Percentiles rank a stretch among this genome's conserved stretches.
Evolutionary conservation across 1,140 invertebrate genomes (phyloP).

Genomic region (Achroia grisella): DNA sequence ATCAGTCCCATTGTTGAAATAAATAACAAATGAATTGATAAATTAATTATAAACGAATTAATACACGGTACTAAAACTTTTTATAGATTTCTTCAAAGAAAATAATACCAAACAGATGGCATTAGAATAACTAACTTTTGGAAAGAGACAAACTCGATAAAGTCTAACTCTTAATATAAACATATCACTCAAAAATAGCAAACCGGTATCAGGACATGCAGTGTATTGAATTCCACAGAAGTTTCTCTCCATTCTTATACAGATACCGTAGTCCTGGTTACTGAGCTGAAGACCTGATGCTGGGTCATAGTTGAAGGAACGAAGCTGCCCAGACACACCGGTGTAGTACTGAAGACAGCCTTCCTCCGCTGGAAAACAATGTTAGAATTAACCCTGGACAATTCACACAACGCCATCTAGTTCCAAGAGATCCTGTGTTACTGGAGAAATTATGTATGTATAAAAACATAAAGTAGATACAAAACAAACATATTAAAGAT

Average conservation of each 20-base stretch:
- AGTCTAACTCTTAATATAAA: too few species aligned
- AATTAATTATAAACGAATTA: neutral
- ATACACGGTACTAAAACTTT: neutral
- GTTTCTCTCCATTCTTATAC: slow-evolving; percentile 88
- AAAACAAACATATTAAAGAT: too few species aligned
- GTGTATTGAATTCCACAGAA: slow-evolving; percentile 92
- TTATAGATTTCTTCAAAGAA: neutral
- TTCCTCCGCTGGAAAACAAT: slow-evolving; percentile 77
- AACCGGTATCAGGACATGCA: slow-evolving; percentile 80
- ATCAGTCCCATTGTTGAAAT: too few species aligned
- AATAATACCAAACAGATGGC: neutral
- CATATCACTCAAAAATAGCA: too few species aligned
- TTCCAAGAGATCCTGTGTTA: too few species aligned
- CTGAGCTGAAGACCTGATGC: slow-evolving; percentile 85
- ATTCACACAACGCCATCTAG: too few species aligned
- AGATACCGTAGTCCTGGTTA: slow-evolving; percentile 92
- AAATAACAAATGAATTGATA: neutral
- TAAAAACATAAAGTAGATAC: too few species aligned
- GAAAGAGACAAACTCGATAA: too few species aligned
- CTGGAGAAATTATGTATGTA: too few species aligned
- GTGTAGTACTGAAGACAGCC: slow-evolving; percentile 89
- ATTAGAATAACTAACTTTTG: too few species aligned
- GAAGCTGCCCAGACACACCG: slow-evolving; percentile 84
- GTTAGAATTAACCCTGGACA: neutral
- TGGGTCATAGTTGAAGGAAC: slow-evolving; percentile 89